Evolutionary conservation across 2,797 vertebrate species (phyloP).

Genomic region (Gallirallus australis): DNA sequence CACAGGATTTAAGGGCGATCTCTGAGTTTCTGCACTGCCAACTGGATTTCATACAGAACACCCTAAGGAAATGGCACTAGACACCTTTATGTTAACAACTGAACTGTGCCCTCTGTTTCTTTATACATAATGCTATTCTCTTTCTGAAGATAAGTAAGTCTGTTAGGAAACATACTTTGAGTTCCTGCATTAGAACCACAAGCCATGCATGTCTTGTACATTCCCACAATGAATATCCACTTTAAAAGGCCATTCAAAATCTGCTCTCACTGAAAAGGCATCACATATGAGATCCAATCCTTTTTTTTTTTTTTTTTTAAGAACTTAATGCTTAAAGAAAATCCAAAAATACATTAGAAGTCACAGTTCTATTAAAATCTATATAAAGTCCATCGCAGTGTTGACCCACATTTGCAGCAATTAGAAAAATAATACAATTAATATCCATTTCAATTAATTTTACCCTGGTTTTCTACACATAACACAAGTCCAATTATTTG

Average conservation of each 20-base stretch:
- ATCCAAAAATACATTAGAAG: constrained; percentile 51
- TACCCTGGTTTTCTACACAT: neutral
- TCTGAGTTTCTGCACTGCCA: neutral
- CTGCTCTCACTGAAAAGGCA: neutral
- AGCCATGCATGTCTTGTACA: neutral
- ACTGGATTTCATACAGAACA: neutral
- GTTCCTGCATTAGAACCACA: neutral
- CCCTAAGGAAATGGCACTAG: neutral
- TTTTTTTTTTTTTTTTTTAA: neutral
- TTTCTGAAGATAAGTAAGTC: neutral
- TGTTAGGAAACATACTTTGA: neutral
- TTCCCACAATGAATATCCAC: neutral
- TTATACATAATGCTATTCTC: neutral
- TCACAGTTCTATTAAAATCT: constrained; percentile 56
- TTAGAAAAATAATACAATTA: constrained; percentile 65
- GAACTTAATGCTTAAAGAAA: constrained; percentile 39
- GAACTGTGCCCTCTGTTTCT: neutral
- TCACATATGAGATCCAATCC: neutral
- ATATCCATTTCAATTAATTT: constrained; percentile 64
- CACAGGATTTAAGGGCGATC: neutral
- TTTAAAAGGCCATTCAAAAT: neutral
- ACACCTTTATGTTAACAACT: neutral
- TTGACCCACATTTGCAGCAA: constrained; percentile 63
- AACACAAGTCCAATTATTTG: constrained; percentile 57
- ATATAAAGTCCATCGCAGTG: constrained; percentile 1